These are phyloP conservation scores for Morone saxatilis DNA, from an alignment of 2,113 vertebrate genomes.

Conservation along the genomic window DNA sequence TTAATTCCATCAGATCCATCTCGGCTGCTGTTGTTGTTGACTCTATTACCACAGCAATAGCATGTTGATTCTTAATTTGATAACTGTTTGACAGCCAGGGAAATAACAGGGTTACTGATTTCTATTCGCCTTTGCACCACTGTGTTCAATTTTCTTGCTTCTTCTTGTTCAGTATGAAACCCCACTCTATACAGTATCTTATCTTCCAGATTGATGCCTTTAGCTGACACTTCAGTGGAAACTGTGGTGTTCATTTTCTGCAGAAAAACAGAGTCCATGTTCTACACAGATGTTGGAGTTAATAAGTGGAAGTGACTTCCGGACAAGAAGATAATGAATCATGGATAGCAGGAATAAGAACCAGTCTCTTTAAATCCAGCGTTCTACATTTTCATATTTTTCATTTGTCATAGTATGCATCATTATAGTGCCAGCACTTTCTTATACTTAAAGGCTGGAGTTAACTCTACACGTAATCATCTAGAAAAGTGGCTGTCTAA, in stretches of 20 bases:
- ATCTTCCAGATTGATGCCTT: conserved; percentile 21
- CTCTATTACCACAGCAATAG: background rate
- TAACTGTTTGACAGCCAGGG: background rate
- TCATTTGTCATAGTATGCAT: background rate
- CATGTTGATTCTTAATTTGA: conserved; percentile 4
- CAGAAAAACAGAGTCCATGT: conserved; percentile 2
- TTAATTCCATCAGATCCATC: conserved; percentile 39
- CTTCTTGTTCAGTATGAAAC: conserved; percentile 27
- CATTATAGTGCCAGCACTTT: background rate
- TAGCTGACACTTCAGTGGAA: background rate
- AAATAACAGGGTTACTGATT: background rate
- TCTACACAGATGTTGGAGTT: conserved; percentile 22
- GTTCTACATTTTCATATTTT: background rate
- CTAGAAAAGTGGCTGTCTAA: background rate
- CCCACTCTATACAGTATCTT: background rate
- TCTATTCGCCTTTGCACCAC: background rate
- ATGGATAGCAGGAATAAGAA: background rate
- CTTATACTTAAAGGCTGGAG: background rate
- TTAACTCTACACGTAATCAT: background rate
- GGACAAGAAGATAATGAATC: conserved; percentile 22
- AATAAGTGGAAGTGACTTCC: conserved; percentile 25
- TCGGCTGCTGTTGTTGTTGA: conserved; percentile 12
- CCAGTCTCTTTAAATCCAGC: background rate
- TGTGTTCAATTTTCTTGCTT: background rate
- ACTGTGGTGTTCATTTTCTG: conserved; percentile 14